Evolutionary conservation across 2,113 vertebrate genomes (phyloP), one percentile per base, ranked within the genome.

Genomic region (Neodontobutis hainanensis): DNA sequence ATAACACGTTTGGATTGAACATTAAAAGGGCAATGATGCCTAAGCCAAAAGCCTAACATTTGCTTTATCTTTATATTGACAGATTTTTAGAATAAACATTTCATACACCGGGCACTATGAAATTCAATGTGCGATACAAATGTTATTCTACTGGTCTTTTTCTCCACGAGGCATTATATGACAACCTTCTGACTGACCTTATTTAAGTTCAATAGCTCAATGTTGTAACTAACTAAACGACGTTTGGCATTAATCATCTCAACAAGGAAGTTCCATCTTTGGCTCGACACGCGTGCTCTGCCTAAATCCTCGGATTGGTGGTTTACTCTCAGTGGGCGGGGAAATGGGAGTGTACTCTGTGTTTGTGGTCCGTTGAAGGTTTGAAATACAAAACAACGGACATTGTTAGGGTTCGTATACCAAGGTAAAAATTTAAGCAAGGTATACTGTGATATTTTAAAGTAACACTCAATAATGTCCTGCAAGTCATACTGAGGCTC

Each of bases 321-420:
- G 5, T 1, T 43, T 35, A 0, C 0, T 36, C 5, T 0, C 0
- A 11, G 9, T 68, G 74, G 87, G 80, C 75, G 69, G 44, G 10
- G 48, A 0, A 6, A 57, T 5, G 11, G 81, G 81, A 34, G 80
- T 51, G 8, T 2, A 45, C 32, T 3, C 38, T 56, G 67, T 6
- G 35, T 44, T 35, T 12, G 11, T 8, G 64, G 75, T 87, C 82
- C 79, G 86, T 88, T 83, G 75, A 61, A 57, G n/a, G 68, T 91
- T 88, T 90, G 50, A 83, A 89, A 77, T 57, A 34, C 19, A 69
- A 70, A 78, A 83, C 36, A 76, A 53, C 47, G 56, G 27, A 0
- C 14, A 35, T 8, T 11, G 16, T 49, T 14, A 5, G 4, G 1
- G 19, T 11, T 8, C 4, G 6, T 1, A n/a, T 43, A 27, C 32